Conservation (phyloP, 2,888 invertebrate species). For the Netelia virgata region DNA sequence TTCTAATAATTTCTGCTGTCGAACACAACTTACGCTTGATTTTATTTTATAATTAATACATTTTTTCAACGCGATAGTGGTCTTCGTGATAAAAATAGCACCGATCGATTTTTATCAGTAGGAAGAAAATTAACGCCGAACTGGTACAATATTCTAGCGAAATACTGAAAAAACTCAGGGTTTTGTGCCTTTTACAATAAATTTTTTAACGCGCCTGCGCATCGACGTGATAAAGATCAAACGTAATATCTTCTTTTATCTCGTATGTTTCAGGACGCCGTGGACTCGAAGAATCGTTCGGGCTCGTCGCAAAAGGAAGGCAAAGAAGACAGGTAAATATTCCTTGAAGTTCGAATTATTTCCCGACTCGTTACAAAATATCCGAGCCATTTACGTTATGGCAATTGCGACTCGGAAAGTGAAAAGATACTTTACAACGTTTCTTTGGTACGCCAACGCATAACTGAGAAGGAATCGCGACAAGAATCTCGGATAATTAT, state of each 20-base stretch:
- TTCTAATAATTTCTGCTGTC: no score
- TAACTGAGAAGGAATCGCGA: slow-evolving; percentile 5
- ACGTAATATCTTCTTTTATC: not conserved
- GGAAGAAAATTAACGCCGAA: no score
- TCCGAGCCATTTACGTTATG: not conserved
- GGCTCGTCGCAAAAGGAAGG: slow-evolving; percentile 63
- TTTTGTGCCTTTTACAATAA: not conserved
- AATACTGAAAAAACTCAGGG: no score
- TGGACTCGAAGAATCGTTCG: slow-evolving; percentile 72
- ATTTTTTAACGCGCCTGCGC: not conserved
- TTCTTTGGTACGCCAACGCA: not conserved
- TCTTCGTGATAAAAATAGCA: no score
- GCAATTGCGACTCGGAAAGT: not conserved
- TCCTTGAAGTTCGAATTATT: not conserved
- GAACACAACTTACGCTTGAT: no score
- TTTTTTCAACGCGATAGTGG: no score
- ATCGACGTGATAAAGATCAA: not conserved
- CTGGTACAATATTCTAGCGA: no score
- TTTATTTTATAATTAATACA: no score
- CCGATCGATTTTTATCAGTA: no score
- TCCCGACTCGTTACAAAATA: not conserved
- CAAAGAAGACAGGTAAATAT: slow-evolving; percentile 52
- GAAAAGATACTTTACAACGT: not conserved
- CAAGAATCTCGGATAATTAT: slow-evolving; percentile 41
- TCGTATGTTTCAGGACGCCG: slow-evolving; percentile 74